Base-by-base conservation (phyloP, 2,888 invertebrate species). In the Congeria kusceri region DNA sequence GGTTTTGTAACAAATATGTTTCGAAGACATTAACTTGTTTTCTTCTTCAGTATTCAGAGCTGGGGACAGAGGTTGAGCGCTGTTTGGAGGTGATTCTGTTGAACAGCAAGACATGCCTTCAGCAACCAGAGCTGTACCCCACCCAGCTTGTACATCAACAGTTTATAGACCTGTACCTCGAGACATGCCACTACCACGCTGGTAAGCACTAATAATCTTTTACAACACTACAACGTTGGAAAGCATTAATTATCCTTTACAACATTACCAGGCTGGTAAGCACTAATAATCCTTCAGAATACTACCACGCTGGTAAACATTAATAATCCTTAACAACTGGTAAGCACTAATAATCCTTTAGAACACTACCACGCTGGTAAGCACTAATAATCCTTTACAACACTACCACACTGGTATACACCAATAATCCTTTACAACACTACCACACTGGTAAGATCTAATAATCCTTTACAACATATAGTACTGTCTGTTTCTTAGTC, bases 51-150 rank as follows among this genome's bases (percentile, higher is more conserved):
- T 71, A 73, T 62, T 49, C 32, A 32, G 53, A 64, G 20, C 84
- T 65, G 47, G 49, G 58, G 3, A 15, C 47, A 39, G 77, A 80
- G 28, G 18, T 87, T 9, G 59, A 64, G 13, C 83, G 85, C 68
- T 89, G 88, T 73, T 79, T 83, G 67, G 83, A 87, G 23, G 88
- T 89, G 15, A 88, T 90, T 57, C 69, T 92, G 29, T 79, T 88
- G 80, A 92, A 91, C 80, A 85, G 89, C 53, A 87, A 84, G 47
- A 90, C 88, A 49, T 90, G 90, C 80, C 78, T 92, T 29, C 90
- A 90, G 70, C 91, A 92, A 77, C 83, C 89, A n/a, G 88, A 86
- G n/a, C 76, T 90, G 11, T 89, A 88, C 68, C 86, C 86, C 18
- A 67, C 75, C 29, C 90, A 91, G 76, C 73, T 78, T 20, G 75